These are phyloP conservation scores for Solen grandis DNA, from an alignment of 1,140 invertebrate species.

Conservation along the genomic window DNA sequence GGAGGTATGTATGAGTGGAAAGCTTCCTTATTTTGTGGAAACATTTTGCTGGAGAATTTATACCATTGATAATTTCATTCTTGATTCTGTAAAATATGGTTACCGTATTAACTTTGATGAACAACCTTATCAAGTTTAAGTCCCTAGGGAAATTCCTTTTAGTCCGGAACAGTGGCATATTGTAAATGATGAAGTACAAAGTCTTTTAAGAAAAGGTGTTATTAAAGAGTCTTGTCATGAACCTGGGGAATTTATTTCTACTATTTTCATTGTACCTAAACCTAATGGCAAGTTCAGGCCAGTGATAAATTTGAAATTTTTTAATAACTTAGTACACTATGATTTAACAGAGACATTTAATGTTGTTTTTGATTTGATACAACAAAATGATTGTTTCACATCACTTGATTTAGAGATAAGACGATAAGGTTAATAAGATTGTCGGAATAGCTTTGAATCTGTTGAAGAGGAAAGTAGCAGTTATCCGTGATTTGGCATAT, in stretches of 20 bases:
- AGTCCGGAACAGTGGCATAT: neutral
- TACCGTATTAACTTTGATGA: conserved; percentile 11
- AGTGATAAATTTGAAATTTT: conserved; percentile 11
- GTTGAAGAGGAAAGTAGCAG: neutral
- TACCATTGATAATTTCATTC: no score
- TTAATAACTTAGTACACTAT: conserved; percentile 32
- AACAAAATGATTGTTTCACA: no score
- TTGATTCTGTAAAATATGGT: no score
- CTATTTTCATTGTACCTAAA: no score
- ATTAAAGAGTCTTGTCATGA: conserved; percentile 5
- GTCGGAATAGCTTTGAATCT: neutral
- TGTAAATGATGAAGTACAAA: conserved; percentile 19
- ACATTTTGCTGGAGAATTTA: no score
- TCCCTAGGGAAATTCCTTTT: conserved; percentile 40
- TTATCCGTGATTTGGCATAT: conserved; percentile 21
- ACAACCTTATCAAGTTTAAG: conserved; percentile 1
- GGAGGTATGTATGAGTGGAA: no score
- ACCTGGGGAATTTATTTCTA: no score
- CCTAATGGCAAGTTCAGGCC: no score
- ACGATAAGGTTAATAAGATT: conserved; percentile 48
- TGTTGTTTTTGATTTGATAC: no score
- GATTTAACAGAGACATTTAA: no score
- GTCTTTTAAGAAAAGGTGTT: conserved; percentile 31
- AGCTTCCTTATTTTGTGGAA: no score
- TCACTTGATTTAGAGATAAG: conserved; percentile 13